Percentiles rank a stretch among this genome's conserved stretches.
phyloP scores from a whole-genome alignment of 2,797 vertebrate species.

The Argya squamiceps region DNA sequence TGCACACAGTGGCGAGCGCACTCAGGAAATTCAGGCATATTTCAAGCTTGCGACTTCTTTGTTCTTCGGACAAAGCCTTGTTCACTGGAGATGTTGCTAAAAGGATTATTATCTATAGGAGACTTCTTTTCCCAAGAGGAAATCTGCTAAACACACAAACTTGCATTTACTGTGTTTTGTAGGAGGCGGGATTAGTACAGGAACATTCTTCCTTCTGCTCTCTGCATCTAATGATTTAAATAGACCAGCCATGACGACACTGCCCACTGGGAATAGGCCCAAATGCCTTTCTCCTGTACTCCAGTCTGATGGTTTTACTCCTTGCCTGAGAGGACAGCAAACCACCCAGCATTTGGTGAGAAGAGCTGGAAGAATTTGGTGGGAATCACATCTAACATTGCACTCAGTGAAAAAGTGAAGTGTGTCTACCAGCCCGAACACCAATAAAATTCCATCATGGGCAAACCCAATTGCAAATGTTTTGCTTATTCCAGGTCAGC shows the following conservation, averaged over 20 bases:
- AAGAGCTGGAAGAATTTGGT: background rate
- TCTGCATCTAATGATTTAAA: background rate
- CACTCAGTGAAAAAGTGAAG: background rate
- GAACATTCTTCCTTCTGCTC: conserved; percentile 1
- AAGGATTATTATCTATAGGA: conserved; percentile 31
- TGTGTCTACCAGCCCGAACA: background rate
- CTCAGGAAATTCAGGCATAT: conserved; percentile 53
- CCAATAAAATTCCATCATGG: background rate
- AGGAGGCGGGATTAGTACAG: background rate
- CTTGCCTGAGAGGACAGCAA: background rate
- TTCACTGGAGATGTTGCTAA: conserved; percentile 27
- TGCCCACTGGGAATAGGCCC: background rate
- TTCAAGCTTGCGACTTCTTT: conserved; percentile 32
- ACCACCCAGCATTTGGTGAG: background rate
- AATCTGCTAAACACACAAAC: conserved; percentile 34
- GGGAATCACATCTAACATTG: background rate
- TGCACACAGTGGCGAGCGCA: fast-evolving
- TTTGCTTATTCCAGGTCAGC: background rate
- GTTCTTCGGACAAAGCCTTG: conserved; percentile 10
- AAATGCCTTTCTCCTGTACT: background rate
- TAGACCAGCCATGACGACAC: background rate
- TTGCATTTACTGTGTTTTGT: background rate
- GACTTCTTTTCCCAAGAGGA: conserved; percentile 40
- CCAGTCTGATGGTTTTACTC: background rate
- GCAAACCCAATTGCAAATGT: background rate